Evolutionary conservation across 1,140 invertebrate genomes (phyloP), one percentile per base, ranked within the genome.

Genomic region (Macrotrachela quadricornifera): DNA sequence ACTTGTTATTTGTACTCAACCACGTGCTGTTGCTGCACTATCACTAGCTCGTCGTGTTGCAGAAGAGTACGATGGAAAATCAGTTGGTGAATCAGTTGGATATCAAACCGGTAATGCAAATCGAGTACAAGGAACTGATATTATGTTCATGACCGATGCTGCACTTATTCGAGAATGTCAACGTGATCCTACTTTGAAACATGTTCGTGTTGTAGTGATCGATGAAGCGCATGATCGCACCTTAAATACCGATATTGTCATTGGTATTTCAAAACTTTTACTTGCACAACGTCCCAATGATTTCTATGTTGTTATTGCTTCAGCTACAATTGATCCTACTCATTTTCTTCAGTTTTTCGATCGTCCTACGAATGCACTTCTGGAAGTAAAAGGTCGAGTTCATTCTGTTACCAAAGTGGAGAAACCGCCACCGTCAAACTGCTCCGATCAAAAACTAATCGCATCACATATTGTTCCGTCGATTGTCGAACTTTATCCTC

Each of bases 1-100:
- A 30, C 21, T 30, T 30, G 21, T 30, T 9, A 9, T 30, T 30
- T 30, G 21, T 30, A 68, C 68, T n/a, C 66, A 70, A 53, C 68
- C 68, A 6, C 47, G 66, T 16, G 64, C 63, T 56, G 59, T 70
- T 16, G 64, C 66, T n/a, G 65, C 64, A 2, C 52, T 65, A 6
- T 64, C 55, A 48, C 56, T 69, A 6, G 64, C 67, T 14, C 59
- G 57, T 11, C 58, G 57, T 40, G 66, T 69, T 1, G 58, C 66
- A 13, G 44, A 57, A 49, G 67, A 69, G 54, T 68, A 48, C 51
- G 46, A 10, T 49, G 52, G 18, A 58, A 49, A 36, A 57, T 64
- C 21, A 4, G 21, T 30, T 30, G 21, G 21, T 30, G 8, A 30
- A 30, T 44, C 43, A 4, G 21, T 30, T 12, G 67, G 65, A 10